Conservation (phyloP, 2,888 invertebrate genomes). For the Tiliacea aurago region DNA sequence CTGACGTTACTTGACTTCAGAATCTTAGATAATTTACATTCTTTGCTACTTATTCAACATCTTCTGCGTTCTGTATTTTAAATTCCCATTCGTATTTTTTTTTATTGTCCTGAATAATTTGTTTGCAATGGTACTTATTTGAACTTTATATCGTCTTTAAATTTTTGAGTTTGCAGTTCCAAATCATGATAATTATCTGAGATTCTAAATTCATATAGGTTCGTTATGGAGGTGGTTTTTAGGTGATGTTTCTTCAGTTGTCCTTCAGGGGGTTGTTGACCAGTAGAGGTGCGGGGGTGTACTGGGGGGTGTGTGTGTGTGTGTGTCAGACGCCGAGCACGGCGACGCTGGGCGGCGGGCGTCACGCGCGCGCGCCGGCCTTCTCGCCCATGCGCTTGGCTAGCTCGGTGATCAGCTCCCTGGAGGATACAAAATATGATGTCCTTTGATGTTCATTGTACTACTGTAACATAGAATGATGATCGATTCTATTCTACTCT, state of each 20-base stretch:
- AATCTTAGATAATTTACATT: background rate
- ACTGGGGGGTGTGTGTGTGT: background rate
- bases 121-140: background rate
- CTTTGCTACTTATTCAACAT: background rate
- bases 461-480: background rate
- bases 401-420: constrained; percentile 85
- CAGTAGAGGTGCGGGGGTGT: background rate
- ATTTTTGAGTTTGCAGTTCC: background rate
- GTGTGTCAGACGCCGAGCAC: constrained; percentile 77
- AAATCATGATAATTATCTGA: background rate
- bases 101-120: background rate
- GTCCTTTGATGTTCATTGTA: background rate
- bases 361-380: constrained; percentile 72
- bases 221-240: background rate
- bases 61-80: background rate
- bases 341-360: constrained; percentile 70
- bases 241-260: background rate
- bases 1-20: background rate
- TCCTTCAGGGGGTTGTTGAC: background rate
- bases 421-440: constrained; percentile 84
- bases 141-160: background rate
- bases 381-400: constrained; percentile 86
- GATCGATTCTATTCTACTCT: too few species aligned
- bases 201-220: background rate
- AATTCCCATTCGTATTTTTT: background rate